These are phyloP conservation scores for Patella vulgata DNA, from an alignment of 1,140 invertebrate genomes.

Conservation along the genomic window DNA sequence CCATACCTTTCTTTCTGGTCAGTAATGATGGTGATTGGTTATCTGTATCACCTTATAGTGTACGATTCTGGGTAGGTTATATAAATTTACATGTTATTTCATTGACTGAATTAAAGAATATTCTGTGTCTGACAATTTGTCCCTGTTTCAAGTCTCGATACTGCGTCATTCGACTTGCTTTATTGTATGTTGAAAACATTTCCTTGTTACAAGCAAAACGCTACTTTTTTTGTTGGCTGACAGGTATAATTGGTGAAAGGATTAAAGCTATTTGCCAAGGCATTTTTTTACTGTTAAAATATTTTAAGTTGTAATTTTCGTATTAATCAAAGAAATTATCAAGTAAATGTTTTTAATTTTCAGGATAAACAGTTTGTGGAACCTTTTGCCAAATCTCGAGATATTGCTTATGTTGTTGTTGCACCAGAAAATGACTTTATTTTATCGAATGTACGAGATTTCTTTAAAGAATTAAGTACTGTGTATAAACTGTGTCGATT, in stretches of 20 bases:
- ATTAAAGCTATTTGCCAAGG: no score
- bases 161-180: no score
- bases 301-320: no score
- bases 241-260: no score
- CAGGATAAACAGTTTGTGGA: conserved; percentile 89
- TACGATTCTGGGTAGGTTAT: conserved; percentile 83
- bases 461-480: conserved; percentile 92
- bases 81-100: conserved; percentile 7
- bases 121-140: no score
- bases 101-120: neutral
- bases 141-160: no score
- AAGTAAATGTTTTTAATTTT: conserved; percentile 25
- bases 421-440: conserved; percentile 91
- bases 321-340: no score
- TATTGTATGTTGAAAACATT: no score
- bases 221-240: no score
- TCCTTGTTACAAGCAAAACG: no score
- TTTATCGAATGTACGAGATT: conserved; percentile 80
- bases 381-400: conserved; percentile 90
- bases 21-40: conserved; percentile 96
- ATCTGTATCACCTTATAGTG: conserved; percentile 88
- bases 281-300: no score
- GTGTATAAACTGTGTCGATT: conserved; percentile 93
- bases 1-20: conserved; percentile 89
- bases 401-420: conserved; percentile 94